phyloP scores from a whole-genome alignment of 2,113 vertebrate species.

The Natator depressus region DNA sequence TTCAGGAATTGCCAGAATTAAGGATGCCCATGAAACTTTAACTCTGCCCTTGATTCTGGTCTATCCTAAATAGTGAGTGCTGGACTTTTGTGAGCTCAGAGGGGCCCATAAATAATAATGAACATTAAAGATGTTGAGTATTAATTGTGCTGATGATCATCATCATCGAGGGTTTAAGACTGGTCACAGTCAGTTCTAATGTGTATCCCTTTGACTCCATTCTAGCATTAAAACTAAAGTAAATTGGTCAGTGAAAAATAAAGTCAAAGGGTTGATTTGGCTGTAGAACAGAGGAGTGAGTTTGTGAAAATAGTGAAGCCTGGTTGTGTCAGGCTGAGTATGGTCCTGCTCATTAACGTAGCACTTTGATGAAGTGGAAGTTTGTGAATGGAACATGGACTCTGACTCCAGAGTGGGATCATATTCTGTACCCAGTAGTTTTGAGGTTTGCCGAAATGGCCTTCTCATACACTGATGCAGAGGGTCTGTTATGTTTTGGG shows the following conservation, averaged over 20 bases:
- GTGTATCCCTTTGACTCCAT: not conserved
- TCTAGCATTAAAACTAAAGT: not conserved
- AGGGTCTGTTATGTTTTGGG: accelerated
- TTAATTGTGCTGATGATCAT: accelerated
- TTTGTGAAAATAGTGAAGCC: not conserved
- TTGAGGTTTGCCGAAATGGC: not conserved
- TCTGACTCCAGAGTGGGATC: not conserved
- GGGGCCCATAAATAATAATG: not conserved
- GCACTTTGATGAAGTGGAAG: conserved; percentile 2
- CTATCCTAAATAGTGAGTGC: not conserved
- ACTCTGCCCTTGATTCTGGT: not conserved
- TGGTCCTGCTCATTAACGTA: not conserved
- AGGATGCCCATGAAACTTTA: not conserved
- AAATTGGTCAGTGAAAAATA: not conserved
- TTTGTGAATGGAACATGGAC: not conserved
- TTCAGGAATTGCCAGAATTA: not conserved
- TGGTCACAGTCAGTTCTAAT: not conserved
- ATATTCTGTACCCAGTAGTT: accelerated
- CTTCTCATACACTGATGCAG: not conserved
- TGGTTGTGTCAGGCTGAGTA: not conserved
- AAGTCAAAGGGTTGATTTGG: not conserved
- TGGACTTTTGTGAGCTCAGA: not conserved
- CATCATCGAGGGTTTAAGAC: not conserved
- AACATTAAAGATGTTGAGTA: not conserved
- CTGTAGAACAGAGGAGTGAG: not conserved